A percentile compares a stretch with the other conserved stretches of the same genome.
phyloP scores from a whole-genome alignment of 1,140 invertebrate species.

The Battus philenor region DNA sequence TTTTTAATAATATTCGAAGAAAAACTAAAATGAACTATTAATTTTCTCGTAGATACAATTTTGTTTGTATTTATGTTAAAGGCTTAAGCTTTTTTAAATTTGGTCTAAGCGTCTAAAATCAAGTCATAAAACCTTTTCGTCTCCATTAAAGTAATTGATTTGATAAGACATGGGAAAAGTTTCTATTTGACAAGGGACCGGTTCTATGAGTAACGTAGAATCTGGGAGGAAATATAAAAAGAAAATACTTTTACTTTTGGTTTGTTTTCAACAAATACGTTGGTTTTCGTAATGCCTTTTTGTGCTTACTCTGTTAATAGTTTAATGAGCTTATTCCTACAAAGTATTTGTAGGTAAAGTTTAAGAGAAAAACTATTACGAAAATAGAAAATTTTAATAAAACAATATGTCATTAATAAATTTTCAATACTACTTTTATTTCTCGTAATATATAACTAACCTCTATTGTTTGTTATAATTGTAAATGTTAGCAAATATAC shows the following conservation, averaged over 20 bases:
- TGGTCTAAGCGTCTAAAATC: conserved; percentile 14
- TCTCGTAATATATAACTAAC: not conserved
- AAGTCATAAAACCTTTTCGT: conserved; percentile 18
- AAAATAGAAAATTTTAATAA: no score
- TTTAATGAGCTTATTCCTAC: no score
- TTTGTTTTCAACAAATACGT: conserved; percentile 49
- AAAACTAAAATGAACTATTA: no score
- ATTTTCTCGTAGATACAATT: no score
- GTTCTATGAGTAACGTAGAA: conserved; percentile 52
- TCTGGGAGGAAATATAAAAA: conserved; percentile 48
- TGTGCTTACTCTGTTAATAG: no score
- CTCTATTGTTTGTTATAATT: conserved; percentile 15
- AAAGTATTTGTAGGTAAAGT: no score
- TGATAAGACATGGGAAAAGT: conserved; percentile 59
- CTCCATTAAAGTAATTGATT: conserved; percentile 51
- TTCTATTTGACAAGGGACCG: conserved; percentile 63
- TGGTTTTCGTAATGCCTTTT: conserved; percentile 20
- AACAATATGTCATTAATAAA: no score
- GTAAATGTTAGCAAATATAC: conserved; percentile 26
- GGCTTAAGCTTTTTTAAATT: conserved; percentile 11
- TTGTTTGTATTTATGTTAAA: conserved; percentile 7
- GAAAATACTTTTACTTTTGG: conserved; percentile 43
- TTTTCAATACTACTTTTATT: no score
- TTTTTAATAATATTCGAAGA: no score
- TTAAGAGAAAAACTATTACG: no score